phyloP scores from a whole-genome alignment of 2,888 invertebrate species.

The Spodoptera exigua region DNA sequence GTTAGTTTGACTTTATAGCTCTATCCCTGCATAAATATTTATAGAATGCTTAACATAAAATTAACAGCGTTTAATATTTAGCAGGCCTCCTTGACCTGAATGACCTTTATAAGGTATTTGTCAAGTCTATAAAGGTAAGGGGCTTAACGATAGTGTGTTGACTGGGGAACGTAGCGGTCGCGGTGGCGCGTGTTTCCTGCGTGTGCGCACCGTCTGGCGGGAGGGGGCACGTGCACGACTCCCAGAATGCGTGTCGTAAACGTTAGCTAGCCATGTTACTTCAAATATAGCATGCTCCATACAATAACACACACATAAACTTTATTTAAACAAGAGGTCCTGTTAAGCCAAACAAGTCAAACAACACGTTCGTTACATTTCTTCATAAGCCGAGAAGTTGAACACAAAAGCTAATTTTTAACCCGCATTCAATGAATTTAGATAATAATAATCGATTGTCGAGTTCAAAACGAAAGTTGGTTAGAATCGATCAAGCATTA shows the following conservation, averaged over 20 bases:
- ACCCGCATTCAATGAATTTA: not conserved
- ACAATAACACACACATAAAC: slow-evolving; percentile 42
- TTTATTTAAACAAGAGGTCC: slow-evolving; percentile 47
- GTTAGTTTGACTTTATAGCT: slow-evolving; percentile 5
- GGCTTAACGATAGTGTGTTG: slow-evolving; percentile 57
- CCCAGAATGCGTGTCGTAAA: slow-evolving; percentile 72
- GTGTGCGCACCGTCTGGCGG: slow-evolving; percentile 61
- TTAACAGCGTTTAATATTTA: slow-evolving; percentile 48
- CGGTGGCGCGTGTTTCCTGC: slow-evolving; percentile 83
- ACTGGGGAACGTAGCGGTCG: slow-evolving; percentile 56
- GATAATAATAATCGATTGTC: slow-evolving; percentile 14
- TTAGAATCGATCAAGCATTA: slow-evolving; percentile 35
- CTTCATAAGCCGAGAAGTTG: slow-evolving; percentile 8
- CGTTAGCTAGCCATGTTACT: slow-evolving; percentile 64
- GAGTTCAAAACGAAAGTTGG: slow-evolving; percentile 5
- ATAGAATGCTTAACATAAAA: slow-evolving; percentile 32
- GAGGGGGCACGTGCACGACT: slow-evolving; percentile 77
- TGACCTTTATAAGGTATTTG: slow-evolving; percentile 73
- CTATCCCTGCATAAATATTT: slow-evolving; percentile 28
- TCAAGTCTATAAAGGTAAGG: slow-evolving; percentile 71
- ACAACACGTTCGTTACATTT: slow-evolving; percentile 47
- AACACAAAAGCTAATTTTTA: slow-evolving; percentile 37
- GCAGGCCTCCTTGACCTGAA: slow-evolving; percentile 69
- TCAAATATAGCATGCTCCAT: slow-evolving; percentile 68
- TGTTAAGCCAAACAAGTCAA: slow-evolving; percentile 47